These are phyloP conservation scores for Motacilla tschutschensis DNA, from an alignment of 2,113 vertebrate genomes.

Conservation along the genomic window DNA sequence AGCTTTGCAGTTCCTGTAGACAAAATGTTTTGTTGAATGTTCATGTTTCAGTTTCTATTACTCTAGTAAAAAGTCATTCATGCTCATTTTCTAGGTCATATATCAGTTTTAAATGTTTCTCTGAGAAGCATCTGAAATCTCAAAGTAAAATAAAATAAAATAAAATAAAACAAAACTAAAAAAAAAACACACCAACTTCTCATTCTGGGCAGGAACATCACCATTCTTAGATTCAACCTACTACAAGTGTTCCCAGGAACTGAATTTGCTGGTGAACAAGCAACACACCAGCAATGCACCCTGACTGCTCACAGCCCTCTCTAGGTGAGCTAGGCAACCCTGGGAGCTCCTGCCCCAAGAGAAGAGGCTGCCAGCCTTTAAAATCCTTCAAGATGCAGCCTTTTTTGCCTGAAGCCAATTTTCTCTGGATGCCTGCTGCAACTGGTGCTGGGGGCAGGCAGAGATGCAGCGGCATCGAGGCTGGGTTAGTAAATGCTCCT, in stretches of 20 bases:
- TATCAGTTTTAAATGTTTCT: not conserved
- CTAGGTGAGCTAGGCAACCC: not conserved
- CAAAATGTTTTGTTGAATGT: not conserved
- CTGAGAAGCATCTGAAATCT: not conserved
- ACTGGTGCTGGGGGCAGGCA: rapidly evolving
- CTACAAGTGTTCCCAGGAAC: not conserved
- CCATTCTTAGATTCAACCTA: not conserved
- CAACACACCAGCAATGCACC: not conserved
- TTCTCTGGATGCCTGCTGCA: not conserved
- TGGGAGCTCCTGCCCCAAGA: not conserved
- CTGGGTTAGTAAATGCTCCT: not conserved
- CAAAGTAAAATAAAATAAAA: not conserved
- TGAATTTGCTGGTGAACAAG: not conserved
- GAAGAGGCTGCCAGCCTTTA: not conserved
- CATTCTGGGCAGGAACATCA: not conserved
- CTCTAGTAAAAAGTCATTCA: not conserved
- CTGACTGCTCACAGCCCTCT: not conserved
- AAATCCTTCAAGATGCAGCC: not conserved
- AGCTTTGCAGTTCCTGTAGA: not conserved
- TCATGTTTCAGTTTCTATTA: not conserved
- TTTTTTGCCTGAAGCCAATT: not conserved
- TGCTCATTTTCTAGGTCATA: not conserved
- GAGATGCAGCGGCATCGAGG: rapidly evolving
- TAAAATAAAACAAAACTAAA: not conserved
- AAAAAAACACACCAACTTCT: not conserved